Base-by-base conservation (phyloP, 2,888 invertebrate species). In the Lochmaea capreae region DNA sequence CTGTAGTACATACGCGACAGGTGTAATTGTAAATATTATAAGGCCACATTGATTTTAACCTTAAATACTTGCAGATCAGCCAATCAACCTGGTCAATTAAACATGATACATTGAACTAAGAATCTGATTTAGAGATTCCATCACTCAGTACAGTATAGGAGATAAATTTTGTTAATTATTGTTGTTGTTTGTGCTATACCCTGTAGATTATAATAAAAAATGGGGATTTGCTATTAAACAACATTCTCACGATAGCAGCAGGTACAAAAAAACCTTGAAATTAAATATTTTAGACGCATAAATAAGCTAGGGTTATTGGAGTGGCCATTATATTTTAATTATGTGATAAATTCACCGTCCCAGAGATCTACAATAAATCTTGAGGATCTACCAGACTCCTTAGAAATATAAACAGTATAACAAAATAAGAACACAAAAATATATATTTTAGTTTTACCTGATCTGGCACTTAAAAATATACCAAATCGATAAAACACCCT, bases 51-150 rank as follows among this genome's bases (percentile, higher is more conserved):
- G 65, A 65, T 54, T 57, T 42, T 63, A 54, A 69, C 62, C 69
- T 69, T 63, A 63, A 49, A 63, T 54, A 63, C 65, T 69, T 71
- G 58, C 26, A 57, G 65, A 71, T 58, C 65, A 71, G 57, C 58
- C 58, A 58, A 65, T 58, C 68, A 58, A 62, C 61, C 62, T 71
- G 71, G 46, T 58, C 65, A 71, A 58, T 65, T 16, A 46, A 42
- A 16, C 2, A 63, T 3, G 39, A 63, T 18, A n/a, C 43, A 63
- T 18, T 43, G 62, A 63, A 63, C 62, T 63, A 42, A 43, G 43
- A 18, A 42, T 43, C 42, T 61, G 39, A 61, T 57, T 46, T 14
- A 46, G 14, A 46, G 5, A 46, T 46, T 14, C 46, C 46, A 46
- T 12, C 46, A 46, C 46, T 46, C 46, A 46, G 14, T 46, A 14